Evolutionary conservation across 1,140 invertebrate species (phyloP), one percentile per base, ranked within the genome.

Genomic region (Periplaneta americana): DNA sequence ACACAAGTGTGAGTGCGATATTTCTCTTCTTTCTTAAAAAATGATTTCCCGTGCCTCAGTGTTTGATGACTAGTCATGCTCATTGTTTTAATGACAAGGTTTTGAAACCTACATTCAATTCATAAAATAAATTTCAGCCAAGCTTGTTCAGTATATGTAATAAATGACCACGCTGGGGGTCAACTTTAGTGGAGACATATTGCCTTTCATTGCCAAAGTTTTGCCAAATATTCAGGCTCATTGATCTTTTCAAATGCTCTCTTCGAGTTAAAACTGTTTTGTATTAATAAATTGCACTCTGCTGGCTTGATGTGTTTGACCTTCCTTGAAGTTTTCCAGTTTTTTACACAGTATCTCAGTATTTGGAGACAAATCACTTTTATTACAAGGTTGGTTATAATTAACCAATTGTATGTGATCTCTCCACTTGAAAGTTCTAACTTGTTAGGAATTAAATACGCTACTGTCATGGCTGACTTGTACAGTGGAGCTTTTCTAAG

Each of bases 201-300:
- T 28, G 22, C 48, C 48, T 66, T 66, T 66, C 11, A 36, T 78
- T 78, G 76, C 35, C 76, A 78, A 78, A 78, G 76, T 78, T 36
- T 77, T 77, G 75, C 76, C 35, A 78, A n/a, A 18, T 39, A 22
- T 36, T 78, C 36, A 15, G 76, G 48, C 22, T 66, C 22, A 78
- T n/a, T 78, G 13, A n/a, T 34, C 36, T 22, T 78, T 34, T 75
- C 32, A 75, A 78, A 78, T 78, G 35, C 76, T 37, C 76, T 78
- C 76, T 78, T 78, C 48, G 4, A 66, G 48, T n/a, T 66, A 66
- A 22, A 66, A n/a, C 4, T 66, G 48, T 66, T 66, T 66, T 66
- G 22, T 66, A 1, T 66, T n/a, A 28, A 66, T 66, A 66, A 66
- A 28, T 28, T 66, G 48, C 22, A 28, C n/a, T 66, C 22, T 66